Evolutionary conservation across 2,797 vertebrate species (phyloP), one percentile per base, ranked within the genome.

Genomic region (Pelochelys cantorii): DNA sequence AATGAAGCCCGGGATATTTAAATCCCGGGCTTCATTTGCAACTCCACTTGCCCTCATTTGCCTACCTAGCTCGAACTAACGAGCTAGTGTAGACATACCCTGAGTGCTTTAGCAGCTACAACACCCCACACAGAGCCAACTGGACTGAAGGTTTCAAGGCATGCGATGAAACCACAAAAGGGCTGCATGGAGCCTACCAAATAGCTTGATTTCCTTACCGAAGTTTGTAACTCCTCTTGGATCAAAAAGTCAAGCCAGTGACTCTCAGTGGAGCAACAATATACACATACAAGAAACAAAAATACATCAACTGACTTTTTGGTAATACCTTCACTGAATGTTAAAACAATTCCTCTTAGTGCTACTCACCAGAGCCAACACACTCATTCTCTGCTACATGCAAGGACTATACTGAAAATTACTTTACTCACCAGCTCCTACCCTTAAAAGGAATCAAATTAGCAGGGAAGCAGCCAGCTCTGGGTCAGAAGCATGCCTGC

Each of bases 381-480:
- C 22, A 1, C 85, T 92, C 14, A 56, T 55, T 85, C 74, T 83
- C 74, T 88, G 83, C 83, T 93, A 57, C 68, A 82, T 34, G 5
- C 27, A 71, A 65, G 68, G 27, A 31, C 88, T 96, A 86, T 91
- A 81, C 88, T 59, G 59, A 79, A 95, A 96, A 86, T 94, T 83
- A 92, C 12, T 5, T 86, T 96, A 91, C 81, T 79, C 85, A 96
- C 82, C 84, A 97, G 84, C 93, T 90, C 87, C 85, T 96, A 89
- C 88, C 97, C 97, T 96, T 98, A 98, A 97, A 98, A 97, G 97
- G 97, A 97, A 97, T 95, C 85, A 94, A 95, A 96, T 95, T 94
- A 97, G 96, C 96, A 87, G 87, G 80, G 90, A 95, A 92, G 94
- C n/a, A 48, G 42, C 42, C 42, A 79, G 80, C 52, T 90, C 62